These are phyloP conservation scores for Melanotaenia nigrans DNA, from an alignment of 2,797 vertebrate genomes.

Conservation along the genomic window DNA sequence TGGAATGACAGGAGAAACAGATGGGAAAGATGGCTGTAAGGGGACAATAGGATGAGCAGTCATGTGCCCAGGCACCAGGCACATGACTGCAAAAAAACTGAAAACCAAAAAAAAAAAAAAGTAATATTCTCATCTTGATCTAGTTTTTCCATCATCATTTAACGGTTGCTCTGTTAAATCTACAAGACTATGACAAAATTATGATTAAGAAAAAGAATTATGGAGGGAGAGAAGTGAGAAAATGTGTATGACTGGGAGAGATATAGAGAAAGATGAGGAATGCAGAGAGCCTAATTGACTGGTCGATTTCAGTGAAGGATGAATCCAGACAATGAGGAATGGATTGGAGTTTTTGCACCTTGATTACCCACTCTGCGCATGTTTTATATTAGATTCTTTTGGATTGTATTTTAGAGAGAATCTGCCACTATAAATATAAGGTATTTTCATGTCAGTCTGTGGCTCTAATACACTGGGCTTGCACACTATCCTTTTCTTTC, in stretches of 20 bases:
- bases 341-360: conserved; percentile 36
- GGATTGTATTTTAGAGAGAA: conserved; percentile 36
- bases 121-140: conserved; percentile 18
- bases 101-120: conserved; percentile 3
- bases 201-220: conserved; percentile 4
- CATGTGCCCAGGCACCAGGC: conserved; percentile 12
- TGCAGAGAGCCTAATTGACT: conserved; percentile 37
- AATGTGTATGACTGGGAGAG: conserved; percentile 10
- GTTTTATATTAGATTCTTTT: conserved; percentile 28
- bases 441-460: conserved; percentile 44
- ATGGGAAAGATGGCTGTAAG: conserved; percentile 47
- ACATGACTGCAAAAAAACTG: conserved; percentile 10
- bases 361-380: conserved; percentile 40
- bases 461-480: conserved; percentile 29
- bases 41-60: conserved; percentile 9
- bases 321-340: conserved; percentile 54
- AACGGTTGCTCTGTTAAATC: conserved; percentile 21
- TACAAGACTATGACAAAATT: conserved; percentile 13
- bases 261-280: conserved; percentile 26
- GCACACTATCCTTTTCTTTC: conserved; percentile 28
- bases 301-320: conserved; percentile 47
- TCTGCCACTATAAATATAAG: conserved; percentile 29
- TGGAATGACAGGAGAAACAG: conserved; percentile 61
- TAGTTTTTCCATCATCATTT: conserved; percentile 20
- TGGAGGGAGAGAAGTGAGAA: conserved; percentile 8